These are phyloP conservation scores for Cactoblastis cactorum DNA, from an alignment of 2,888 invertebrate genomes.

Conservation along the genomic window DNA sequence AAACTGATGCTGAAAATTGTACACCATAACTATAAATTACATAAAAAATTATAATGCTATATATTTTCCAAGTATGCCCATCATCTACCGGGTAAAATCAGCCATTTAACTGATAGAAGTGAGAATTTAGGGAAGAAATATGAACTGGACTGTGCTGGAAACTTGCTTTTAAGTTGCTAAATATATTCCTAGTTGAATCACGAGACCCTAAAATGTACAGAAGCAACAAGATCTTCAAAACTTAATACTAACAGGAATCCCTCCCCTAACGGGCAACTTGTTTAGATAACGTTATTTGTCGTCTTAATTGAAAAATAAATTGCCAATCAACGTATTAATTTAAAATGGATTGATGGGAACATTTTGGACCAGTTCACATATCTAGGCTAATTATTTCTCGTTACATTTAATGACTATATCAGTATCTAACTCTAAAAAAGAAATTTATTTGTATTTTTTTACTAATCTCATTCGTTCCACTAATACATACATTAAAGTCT, in stretches of 20 bases:
- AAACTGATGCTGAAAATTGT: too few species aligned
- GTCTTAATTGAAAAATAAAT: slow-evolving; percentile 1
- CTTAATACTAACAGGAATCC: not conserved
- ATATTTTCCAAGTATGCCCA: too few species aligned
- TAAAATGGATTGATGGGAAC: not conserved
- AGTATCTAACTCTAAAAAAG: not conserved
- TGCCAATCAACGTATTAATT: not conserved
- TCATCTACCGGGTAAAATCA: too few species aligned
- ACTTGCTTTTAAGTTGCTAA: not conserved
- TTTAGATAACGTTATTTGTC: not conserved
- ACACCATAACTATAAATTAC: too few species aligned
- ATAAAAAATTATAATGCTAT: too few species aligned
- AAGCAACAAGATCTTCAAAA: not conserved
- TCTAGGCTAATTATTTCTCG: not conserved
- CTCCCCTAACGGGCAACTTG: not conserved
- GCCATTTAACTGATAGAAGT: too few species aligned
- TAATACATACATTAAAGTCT: too few species aligned
- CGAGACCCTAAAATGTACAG: not conserved
- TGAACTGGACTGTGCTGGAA: too few species aligned
- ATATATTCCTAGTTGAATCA: not conserved
- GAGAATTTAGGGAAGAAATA: too few species aligned
- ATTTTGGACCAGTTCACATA: not conserved
- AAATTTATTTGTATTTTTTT: too few species aligned
- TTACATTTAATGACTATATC: not conserved
- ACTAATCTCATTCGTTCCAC: too few species aligned